Evolutionary conservation across 2,888 invertebrate species (phyloP).

Genomic region (Hoplodrina ambigua): DNA sequence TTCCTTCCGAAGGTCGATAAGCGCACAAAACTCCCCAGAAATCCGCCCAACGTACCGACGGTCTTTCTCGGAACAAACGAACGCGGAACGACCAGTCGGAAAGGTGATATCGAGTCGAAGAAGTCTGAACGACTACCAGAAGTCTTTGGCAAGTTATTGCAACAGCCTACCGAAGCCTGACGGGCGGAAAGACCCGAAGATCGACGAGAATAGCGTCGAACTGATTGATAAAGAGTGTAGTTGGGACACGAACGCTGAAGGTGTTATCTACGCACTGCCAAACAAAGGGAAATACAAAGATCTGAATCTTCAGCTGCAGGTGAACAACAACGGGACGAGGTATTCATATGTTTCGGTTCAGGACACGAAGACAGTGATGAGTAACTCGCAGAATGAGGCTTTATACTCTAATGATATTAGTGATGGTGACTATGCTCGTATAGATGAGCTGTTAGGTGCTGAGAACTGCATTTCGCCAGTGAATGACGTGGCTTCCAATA

Average conservation of each 20-base stretch:
- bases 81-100: constrained; percentile 81
- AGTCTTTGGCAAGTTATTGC: constrained; percentile 82
- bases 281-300: constrained; percentile 89
- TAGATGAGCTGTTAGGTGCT: constrained; percentile 84
- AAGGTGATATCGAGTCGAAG: constrained; percentile 87
- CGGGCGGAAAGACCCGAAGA: constrained; percentile 73
- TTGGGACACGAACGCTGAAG: constrained; percentile 90
- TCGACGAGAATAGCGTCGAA: constrained; percentile 85
- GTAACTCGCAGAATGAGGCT: constrained; percentile 86
- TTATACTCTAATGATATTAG: constrained; percentile 84
- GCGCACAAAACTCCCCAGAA: constrained; percentile 87
- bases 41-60: constrained; percentile 85
- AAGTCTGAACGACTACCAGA: constrained; percentile 87
- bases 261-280: constrained; percentile 88
- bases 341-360: constrained; percentile 88
- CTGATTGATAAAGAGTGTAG: constrained; percentile 90
- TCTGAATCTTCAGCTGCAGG: constrained; percentile 86
- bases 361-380: constrained; percentile 86
- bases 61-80: constrained; percentile 87
- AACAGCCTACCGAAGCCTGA: constrained; percentile 76
- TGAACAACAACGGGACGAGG: constrained; percentile 86
- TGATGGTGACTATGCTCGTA: constrained; percentile 86
- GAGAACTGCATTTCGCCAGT: constrained; percentile 87
- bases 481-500: constrained; percentile 77
- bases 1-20: constrained; percentile 82